A percentile compares a stretch with the other conserved stretches of the same genome.
Conservation (phyloP, 1,140 invertebrate species). For the Habropoda laboriosa region DNA sequence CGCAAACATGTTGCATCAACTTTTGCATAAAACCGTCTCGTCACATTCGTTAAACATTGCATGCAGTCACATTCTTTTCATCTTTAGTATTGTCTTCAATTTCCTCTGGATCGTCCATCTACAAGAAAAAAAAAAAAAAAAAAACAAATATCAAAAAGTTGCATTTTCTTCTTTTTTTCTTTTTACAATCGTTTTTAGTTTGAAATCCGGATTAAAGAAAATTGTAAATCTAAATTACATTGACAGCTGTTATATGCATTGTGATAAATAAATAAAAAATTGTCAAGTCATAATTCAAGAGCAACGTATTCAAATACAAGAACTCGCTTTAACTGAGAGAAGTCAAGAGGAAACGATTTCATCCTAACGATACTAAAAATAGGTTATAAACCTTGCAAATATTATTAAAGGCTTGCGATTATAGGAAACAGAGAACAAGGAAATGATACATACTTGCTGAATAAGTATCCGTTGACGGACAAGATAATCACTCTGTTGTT, state of each 20-base stretch:
- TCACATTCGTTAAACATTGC: neutral
- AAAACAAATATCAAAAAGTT: neutral
- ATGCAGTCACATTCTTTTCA: neutral
- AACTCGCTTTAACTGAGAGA: too few species aligned
- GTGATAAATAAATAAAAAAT: too few species aligned
- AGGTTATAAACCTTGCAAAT: neutral
- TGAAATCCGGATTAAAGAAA: too few species aligned
- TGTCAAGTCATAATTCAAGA: too few species aligned
- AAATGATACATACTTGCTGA: constrained; percentile 41
- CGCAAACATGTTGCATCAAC: neutral
- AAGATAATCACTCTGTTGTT: constrained; percentile 70
- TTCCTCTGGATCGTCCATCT: neutral
- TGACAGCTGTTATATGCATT: too few species aligned
- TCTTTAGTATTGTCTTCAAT: neutral
- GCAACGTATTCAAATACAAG: too few species aligned
- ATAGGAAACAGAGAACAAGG: neutral
- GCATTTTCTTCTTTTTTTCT: neutral
- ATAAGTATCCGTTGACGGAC: neutral
- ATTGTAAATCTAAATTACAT: too few species aligned
- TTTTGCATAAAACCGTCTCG: too few species aligned
- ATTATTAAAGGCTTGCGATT: neutral
- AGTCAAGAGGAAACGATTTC: too few species aligned
- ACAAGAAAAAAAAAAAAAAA: neutral
- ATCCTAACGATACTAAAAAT: neutral
- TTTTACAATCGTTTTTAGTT: too few species aligned